Evolutionary conservation across 2,797 vertebrate genomes (phyloP).

Genomic region (Cirrhinus mrigala): DNA sequence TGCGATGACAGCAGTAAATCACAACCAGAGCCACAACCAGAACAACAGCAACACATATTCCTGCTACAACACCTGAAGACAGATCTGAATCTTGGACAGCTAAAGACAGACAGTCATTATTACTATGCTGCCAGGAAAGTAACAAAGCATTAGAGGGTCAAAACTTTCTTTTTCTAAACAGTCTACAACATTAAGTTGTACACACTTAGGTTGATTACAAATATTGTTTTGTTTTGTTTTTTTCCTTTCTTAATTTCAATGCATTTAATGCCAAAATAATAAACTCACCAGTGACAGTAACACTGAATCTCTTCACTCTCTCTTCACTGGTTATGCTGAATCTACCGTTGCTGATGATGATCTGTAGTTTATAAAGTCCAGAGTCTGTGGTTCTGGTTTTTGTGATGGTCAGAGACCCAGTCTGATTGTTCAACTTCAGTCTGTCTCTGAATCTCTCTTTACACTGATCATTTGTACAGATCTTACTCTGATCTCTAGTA

Average conservation of each 20-base stretch:
- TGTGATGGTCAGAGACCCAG: neutral
- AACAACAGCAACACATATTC: neutral
- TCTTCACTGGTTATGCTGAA: neutral
- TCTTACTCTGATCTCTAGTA: neutral
- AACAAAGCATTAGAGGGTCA: too few species aligned
- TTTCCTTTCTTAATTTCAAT: too few species aligned
- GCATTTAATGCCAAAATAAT: too few species aligned
- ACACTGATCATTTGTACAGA: neutral
- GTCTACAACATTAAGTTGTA: too few species aligned
- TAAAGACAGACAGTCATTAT: neutral
- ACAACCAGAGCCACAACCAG: neutral
- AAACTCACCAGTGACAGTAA: neutral
- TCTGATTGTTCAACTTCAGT: neutral
- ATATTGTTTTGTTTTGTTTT: too few species aligned
- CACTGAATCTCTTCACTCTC: neutral
- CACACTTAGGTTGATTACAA: too few species aligned
- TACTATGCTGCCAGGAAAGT: too few species aligned
- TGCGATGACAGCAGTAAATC: neutral
- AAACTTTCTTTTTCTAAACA: too few species aligned
- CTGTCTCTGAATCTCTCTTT: neutral
- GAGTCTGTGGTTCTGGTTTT: neutral
- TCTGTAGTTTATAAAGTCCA: neutral
- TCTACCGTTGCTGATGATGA: neutral
- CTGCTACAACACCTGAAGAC: neutral
- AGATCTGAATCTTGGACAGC: neutral